A percentile compares a stretch with the other conserved stretches of the same genome.
Conservation (phyloP, 1,140 invertebrate species). For the Ooceraea biroi region DNA sequence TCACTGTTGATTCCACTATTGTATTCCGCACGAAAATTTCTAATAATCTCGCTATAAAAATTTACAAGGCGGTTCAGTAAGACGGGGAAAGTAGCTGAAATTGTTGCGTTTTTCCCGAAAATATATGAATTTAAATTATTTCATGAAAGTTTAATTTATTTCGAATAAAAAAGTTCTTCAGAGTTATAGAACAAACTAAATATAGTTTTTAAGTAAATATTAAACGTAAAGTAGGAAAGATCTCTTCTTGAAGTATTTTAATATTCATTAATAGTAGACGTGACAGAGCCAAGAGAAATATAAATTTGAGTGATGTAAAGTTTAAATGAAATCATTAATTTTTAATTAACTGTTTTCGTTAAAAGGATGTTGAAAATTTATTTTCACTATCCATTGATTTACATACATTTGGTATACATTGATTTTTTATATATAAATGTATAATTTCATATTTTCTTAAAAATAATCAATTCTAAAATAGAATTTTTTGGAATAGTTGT, state of each 20-base stretch:
- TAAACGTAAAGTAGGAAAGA: background rate
- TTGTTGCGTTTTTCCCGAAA: background rate
- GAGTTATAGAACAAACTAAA: background rate
- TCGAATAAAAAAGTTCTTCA: conserved; percentile 6
- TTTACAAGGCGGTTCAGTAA: background rate
- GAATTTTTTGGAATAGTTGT: too few species aligned
- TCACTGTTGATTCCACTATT: conserved; percentile 34
- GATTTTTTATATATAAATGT: too few species aligned
- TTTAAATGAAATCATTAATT: background rate
- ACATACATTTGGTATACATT: too few species aligned
- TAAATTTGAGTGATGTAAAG: background rate
- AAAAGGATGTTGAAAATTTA: too few species aligned
- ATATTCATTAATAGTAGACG: background rate
- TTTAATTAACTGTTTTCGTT: too few species aligned
- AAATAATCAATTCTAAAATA: too few species aligned
- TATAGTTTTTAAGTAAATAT: background rate
- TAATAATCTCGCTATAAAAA: background rate
- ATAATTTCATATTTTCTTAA: too few species aligned
- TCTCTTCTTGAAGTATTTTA: background rate
- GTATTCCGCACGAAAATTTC: conserved; percentile 28
- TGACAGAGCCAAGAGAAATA: background rate
- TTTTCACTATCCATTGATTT: too few species aligned
- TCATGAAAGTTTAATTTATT: background rate
- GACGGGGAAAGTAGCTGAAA: background rate
- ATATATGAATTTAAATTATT: background rate